Evolutionary conservation across 2,113 vertebrate species (phyloP), one percentile per base, ranked within the genome.

Genomic region (Rhinichthys klamathensis): DNA sequence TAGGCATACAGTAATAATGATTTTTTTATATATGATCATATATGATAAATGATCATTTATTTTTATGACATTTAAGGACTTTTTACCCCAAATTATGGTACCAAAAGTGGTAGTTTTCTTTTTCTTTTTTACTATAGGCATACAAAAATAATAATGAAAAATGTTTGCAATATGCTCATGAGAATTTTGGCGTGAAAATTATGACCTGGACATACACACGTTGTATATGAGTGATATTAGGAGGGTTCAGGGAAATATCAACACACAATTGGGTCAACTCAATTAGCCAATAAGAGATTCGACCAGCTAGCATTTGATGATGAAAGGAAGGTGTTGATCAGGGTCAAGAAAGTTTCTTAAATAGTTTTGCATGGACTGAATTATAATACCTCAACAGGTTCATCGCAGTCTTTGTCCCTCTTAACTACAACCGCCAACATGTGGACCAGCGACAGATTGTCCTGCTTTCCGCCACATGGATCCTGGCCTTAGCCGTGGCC

Each of bases 401-500:
- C 89, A 97, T 98, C 1, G 97, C 97, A 0, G 97, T 99, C 61
- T 94, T 94, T 0, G 88, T 97, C 87, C 98, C 98, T 0, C 92
- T 98, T 70, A 94, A 95, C 92, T 99, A 98, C 94, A 96, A 96
- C 93, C 94, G 96, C 70, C 96, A 95, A 60, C 96, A 96, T 25
- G 94, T 97, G 35, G 97, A 97, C 91, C 92, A 96, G 85, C 94
- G 97, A 23, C 98, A 97, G 90, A 38, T 93, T 18, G 90, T 96
- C 86, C 95, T 99, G 30, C 95, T 99, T 44, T 95, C 95, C 0
- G 96, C 96, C 91, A 97, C 97, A 15, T 99, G 98, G 98, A 91
- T 97, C 87, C 92, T 98, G 13, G 96, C 98, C 9, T 91, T 97
- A 11, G 97, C 97, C 0, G 97, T 99, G 83, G 97, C 97, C 3